A percentile compares a stretch with the other conserved stretches of the same genome.
Evolutionary conservation across 2,797 vertebrate genomes (phyloP).

Genomic region (Amblyraja radiata): DNA sequence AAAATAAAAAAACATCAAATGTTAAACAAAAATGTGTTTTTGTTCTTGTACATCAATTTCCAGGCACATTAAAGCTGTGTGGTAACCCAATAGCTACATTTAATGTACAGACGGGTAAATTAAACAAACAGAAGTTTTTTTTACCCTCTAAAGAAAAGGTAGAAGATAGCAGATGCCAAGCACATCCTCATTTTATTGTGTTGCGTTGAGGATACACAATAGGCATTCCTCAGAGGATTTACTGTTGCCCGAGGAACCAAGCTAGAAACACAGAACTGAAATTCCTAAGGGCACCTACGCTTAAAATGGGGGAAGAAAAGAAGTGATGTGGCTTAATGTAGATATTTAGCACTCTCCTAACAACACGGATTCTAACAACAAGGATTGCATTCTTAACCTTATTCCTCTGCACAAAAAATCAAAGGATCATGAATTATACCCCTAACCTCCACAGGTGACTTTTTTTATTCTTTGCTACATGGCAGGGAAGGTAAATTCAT

Average conservation of each 20-base stretch:
- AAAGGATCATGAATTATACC: neutral
- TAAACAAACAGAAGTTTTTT: neutral
- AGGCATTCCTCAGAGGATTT: constrained; percentile 31
- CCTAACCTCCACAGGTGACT: too few species aligned
- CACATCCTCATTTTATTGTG: neutral
- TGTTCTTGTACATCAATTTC: neutral
- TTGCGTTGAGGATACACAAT: constrained; percentile 9
- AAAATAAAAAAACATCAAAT: neutral
- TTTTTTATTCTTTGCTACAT: too few species aligned
- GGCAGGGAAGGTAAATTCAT: neutral
- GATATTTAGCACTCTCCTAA: neutral
- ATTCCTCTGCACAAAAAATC: neutral
- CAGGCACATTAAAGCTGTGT: neutral
- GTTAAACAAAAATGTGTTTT: neutral
- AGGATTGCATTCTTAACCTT: neutral
- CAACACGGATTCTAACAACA: too few species aligned
- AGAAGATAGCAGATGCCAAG: constrained; percentile 24
- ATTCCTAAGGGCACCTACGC: neutral
- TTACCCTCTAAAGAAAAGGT: constrained; percentile 3
- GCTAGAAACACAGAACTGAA: neutral
- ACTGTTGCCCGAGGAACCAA: neutral
- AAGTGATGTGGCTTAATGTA: neutral
- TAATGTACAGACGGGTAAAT: neutral
- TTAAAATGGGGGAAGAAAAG: neutral
- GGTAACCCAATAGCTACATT: neutral